Percentiles rank a stretch among this genome's conserved stretches.
Evolutionary conservation across 2,113 vertebrate species (phyloP).

Genomic region (Lipotes vexillifer): DNA sequence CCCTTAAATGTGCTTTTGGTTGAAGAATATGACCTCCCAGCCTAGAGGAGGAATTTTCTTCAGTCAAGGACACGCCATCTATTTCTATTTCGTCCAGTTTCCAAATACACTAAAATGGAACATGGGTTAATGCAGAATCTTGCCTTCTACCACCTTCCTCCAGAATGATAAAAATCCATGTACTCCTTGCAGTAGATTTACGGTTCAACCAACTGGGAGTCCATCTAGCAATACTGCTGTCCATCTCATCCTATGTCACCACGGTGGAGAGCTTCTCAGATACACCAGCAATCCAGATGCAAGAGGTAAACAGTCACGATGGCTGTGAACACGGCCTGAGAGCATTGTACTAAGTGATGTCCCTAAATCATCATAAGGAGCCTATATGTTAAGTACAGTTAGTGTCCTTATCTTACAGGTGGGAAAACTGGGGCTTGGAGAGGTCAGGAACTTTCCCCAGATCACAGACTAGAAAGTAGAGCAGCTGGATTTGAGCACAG

Average conservation of each 20-base stretch:
- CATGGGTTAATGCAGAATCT: accelerated
- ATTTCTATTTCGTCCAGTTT: not conserved
- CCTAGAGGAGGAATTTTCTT: not conserved
- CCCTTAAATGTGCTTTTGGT: accelerated
- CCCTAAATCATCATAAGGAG: accelerated
- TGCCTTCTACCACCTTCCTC: accelerated
- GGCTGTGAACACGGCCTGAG: accelerated
- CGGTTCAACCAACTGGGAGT: accelerated
- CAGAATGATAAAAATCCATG: accelerated
- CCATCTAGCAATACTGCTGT: accelerated
- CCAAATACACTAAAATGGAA: not conserved
- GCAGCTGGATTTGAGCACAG: not conserved
- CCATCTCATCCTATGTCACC: accelerated
- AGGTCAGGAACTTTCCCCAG: not conserved
- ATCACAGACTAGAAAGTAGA: not conserved
- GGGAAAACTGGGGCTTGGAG: not conserved
- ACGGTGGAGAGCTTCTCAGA: accelerated
- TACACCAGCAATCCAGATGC: accelerated
- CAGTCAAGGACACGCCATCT: not conserved
- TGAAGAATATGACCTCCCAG: not conserved
- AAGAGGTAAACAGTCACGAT: accelerated
- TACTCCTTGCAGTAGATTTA: accelerated
- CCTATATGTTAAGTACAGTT: accelerated
- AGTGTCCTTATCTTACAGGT: accelerated
- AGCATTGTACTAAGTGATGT: accelerated